Conservation (phyloP, 1,140 invertebrate species). For the Babylonia areolata region DNA sequence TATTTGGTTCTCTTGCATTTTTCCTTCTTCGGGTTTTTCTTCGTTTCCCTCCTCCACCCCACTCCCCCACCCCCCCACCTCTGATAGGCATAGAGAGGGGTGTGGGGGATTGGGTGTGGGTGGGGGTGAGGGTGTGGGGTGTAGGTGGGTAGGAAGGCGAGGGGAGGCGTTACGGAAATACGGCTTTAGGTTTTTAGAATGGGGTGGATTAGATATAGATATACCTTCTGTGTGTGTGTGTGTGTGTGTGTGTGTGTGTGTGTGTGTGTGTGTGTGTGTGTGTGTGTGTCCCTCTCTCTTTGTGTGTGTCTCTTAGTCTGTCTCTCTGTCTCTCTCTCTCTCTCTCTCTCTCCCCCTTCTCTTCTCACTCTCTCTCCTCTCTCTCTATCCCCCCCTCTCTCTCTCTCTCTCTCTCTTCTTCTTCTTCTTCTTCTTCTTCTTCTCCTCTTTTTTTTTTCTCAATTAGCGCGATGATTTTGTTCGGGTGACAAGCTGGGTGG, state of each 20-base stretch:
- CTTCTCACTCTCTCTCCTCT: neutral
- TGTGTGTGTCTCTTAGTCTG: neutral
- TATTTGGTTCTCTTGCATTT: neutral
- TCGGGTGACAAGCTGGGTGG: too few relatives aligned
- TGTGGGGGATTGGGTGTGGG: neutral
- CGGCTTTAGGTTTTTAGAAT: too few relatives aligned
- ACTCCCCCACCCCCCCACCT: too few relatives aligned
- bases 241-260: too few relatives aligned
- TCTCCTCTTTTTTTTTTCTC: constrained; percentile 23
- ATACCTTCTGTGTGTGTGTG: too few relatives aligned
- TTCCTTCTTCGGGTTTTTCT: neutral
- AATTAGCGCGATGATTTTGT: too few relatives aligned
- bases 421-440: neutral
- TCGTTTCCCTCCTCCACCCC: neutral
- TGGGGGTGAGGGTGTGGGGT: neutral
- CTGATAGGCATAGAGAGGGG: too few relatives aligned
- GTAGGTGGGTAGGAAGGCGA: neutral
- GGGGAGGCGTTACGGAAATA: too few relatives aligned
- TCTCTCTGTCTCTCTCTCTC: neutral
- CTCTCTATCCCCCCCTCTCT: neutral
- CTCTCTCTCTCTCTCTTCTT: neutral
- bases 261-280: neutral
- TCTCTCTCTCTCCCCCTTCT: too few relatives aligned
- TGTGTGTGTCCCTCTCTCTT: neutral
- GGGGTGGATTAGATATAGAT: too few relatives aligned